Evolutionary conservation across 2,113 vertebrate genomes (phyloP).

Genomic region (Tetraodon nigroviridis): DNA sequence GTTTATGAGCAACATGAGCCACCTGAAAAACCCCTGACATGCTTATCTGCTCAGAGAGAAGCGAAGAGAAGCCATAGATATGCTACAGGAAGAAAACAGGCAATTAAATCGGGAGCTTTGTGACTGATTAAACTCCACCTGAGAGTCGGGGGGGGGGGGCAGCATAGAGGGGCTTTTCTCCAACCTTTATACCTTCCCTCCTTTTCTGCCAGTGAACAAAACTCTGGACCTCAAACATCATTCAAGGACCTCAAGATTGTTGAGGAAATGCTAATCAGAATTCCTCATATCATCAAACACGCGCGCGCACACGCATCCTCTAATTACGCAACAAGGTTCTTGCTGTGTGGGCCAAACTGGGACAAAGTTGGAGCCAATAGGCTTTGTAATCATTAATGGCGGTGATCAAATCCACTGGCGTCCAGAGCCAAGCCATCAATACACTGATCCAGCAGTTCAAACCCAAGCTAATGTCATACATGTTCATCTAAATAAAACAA

Average conservation of each 20-base stretch:
- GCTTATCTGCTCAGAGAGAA: conserved; percentile 40
- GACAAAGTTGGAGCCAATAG: conserved; percentile 18
- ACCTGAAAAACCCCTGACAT: conserved; percentile 21
- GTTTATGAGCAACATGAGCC: not conserved
- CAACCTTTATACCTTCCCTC: conserved; percentile 14
- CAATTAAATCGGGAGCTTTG: conserved; percentile 59
- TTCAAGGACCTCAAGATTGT: conserved; percentile 13
- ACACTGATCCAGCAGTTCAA: conserved; percentile 22
- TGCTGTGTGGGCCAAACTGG: conserved; percentile 21
- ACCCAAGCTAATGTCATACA: conserved; percentile 14
- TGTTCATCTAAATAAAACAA: conserved; percentile 12
- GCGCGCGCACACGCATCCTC: not conserved
- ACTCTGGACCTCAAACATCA: conserved; percentile 11
- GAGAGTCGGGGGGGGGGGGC: conserved; percentile 4
- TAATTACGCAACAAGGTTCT: conserved; percentile 28
- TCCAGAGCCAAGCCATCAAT: conserved; percentile 6
- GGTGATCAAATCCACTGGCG: conserved; percentile 26
- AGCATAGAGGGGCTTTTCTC: not conserved
- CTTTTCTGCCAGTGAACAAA: conserved; percentile 22
- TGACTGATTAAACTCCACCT: conserved; percentile 60
- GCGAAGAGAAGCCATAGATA: conserved; percentile 32
- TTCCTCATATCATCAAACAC: not conserved
- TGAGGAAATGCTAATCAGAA: not conserved
- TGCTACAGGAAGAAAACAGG: conserved; percentile 29
- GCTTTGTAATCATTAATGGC: conserved; percentile 15